phyloP scores from a whole-genome alignment of 2,797 vertebrate genomes.

The Acestrorhynchus altus region DNA sequence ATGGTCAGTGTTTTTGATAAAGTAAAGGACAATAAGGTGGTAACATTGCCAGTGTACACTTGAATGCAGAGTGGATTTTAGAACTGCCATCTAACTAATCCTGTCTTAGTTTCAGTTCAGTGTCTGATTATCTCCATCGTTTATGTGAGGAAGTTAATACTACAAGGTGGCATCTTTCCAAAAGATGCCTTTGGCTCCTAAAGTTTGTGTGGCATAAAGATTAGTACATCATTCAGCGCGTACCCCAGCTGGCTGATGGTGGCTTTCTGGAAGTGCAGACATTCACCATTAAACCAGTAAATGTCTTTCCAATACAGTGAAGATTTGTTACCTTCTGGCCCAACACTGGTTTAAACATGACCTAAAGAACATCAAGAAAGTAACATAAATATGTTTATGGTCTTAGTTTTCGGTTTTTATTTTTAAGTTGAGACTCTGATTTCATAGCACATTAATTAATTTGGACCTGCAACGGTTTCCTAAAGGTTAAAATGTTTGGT shows the following conservation, averaged over 20 bases:
- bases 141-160: background rate
- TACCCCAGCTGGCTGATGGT: background rate
- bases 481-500: too few relatives aligned
- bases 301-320: too few relatives aligned
- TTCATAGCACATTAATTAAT: too few relatives aligned
- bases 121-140: background rate
- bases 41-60: background rate
- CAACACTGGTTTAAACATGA: too few relatives aligned
- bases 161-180: background rate
- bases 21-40: background rate
- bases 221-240: background rate
- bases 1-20: background rate
- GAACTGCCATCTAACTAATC: background rate
- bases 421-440: too few relatives aligned
- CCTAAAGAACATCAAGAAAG: too few relatives aligned
- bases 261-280: background rate
- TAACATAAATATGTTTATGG: too few relatives aligned
- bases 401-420: too few relatives aligned
- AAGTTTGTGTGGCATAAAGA: conserved; percentile 8
- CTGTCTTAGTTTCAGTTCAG: background rate
- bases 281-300: too few relatives aligned
- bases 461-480: too few relatives aligned
- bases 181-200: background rate
- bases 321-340: too few relatives aligned
- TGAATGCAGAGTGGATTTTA: background rate